Evolutionary conservation across 2,797 vertebrate genomes (phyloP), one percentile per base, ranked within the genome.

Genomic region (Brachymystax lenok): DNA sequence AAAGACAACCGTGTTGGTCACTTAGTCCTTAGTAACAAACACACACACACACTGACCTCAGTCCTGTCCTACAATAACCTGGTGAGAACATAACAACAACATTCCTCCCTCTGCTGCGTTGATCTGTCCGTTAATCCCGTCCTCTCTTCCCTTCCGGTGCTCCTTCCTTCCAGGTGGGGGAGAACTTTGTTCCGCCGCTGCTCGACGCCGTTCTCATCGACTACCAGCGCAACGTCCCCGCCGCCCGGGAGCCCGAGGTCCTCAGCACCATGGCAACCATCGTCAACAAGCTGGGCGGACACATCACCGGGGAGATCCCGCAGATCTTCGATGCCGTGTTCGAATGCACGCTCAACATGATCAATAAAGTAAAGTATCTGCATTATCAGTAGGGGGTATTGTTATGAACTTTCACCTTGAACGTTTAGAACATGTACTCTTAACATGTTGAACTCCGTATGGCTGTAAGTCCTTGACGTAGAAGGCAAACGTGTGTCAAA

Each of bases 201-300:
- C 90, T 99, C 92, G 97, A 98, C 82, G 97, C 97, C 16, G 97
- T 98, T 92, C 97, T 99, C 81, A 99, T 99, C 84, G 98, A 99
- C 92, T 99, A 99, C 88, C 98, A 99, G 90, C 95, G 98, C 85
- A 99, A 99, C 13, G 98, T 99, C n/a, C 97, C 98, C 0, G 97
- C 97, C 0, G 97, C 98, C 79, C 94, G 97, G 73, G 98, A 99
- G 86, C 98, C 98, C 0, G 98, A 99, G 95, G 98, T 99, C 77
- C 97, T 99, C 82, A 99, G 98, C 93, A 99, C 98, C 80, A 99
- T 99, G 97, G 98, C 98, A 28, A 98, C 97, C 84, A 99, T 99
- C 28, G 98, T 99, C 86, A 99, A 99, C 92, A 99, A 99, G 86
- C 91, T 99, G 84, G 96, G 96, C 5, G 97, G 94, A 59, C 98